Base-by-base conservation (phyloP, 2,888 invertebrate genomes). In the Cataglyphis livida region DNA sequence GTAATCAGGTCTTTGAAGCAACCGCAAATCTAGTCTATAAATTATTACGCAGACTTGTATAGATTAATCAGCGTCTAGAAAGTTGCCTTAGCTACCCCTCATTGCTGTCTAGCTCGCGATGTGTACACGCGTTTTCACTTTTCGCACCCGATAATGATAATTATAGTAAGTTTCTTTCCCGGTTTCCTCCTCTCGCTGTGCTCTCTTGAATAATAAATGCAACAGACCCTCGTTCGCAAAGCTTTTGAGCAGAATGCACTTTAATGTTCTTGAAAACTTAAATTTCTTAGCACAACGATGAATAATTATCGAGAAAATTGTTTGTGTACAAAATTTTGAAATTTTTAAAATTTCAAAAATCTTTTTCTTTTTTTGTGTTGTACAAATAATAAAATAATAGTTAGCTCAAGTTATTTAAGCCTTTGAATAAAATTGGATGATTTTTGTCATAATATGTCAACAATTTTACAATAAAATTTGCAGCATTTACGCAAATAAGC, bases 61-160 rank as follows among this genome's bases (percentile, higher is more conserved):
- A 44, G 59, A 79, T 59, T 61, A 79, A 70, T 78, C 78, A 78
- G 70, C 59, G 70, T 79, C 71, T 79, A 61, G 78, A 71, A 79
- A 79, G 78, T 79, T 79, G 44, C 25, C 35, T 61, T 61, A 48
- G 25, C 78, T 61, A 35, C 71, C 71, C 71, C 7, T 59, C 59
- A 35, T 35, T 25, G 32, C 44, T 21, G 59, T 61, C 59, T 70
- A 35, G 12, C 48, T 79, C 12, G 41, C 68, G 25, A 71, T 79
- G 48, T 61, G 71, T 48, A 79, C 35, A 79, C 48, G 71, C 78
- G 18, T 79, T 79, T 79, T 79, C 59, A 79, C 71, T 79, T 79
- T 79, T 79, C 48, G 35, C 71, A 59, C 35, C 21, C n/a, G 70
- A 71, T 79, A 51, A 68, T 32, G 68, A 68, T 68, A 79, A 79